These are phyloP conservation scores for Pachyuromys duprasi DNA, from an alignment of 2,797 vertebrate genomes.

Conservation along the genomic window DNA sequence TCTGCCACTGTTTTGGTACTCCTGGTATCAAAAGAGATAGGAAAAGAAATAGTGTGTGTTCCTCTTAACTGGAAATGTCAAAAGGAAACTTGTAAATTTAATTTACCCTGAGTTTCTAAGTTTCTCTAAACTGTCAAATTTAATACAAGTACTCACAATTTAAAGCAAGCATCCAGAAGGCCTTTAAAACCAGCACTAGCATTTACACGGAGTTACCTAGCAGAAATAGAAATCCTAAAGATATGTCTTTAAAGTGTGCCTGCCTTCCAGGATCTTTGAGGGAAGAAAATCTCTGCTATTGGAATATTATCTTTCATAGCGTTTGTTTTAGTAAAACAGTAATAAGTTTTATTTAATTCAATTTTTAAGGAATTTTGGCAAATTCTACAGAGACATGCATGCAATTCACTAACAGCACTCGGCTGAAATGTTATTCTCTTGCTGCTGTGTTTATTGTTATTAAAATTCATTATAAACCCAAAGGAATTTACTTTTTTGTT, in stretches of 20 bases:
- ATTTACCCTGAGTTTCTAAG: conserved; percentile 1
- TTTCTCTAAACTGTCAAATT: conserved; percentile 57
- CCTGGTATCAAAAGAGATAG: background rate
- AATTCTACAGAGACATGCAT: conserved; percentile 64
- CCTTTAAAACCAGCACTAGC: conserved; percentile 30
- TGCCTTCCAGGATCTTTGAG: conserved; percentile 71
- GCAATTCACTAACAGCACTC: conserved; percentile 64
- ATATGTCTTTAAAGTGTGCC: conserved; percentile 60
- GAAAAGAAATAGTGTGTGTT: background rate
- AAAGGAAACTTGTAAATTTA: conserved; percentile 27
- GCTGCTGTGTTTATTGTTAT: conserved; percentile 58
- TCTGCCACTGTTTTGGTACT: background rate
- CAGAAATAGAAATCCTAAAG: conserved; percentile 56
- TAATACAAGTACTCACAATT: conserved; percentile 50
- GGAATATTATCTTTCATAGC: conserved; percentile 74
- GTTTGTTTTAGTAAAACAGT: conserved; percentile 59
- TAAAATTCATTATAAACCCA: conserved; percentile 57
- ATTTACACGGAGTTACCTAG: conserved; percentile 42
- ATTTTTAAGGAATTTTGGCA: conserved; percentile 76
- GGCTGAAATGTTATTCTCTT: conserved; percentile 63
- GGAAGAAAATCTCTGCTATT: conserved; percentile 75
- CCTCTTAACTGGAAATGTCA: conserved; percentile 15
- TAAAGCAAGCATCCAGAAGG: conserved; percentile 54
- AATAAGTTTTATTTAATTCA: conserved; percentile 63
- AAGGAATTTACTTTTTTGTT: conserved; percentile 54